Percentiles rank a stretch among this genome's conserved stretches.
phyloP scores from a whole-genome alignment of 2,797 vertebrate species.

The Crypturellus tataupa region DNA sequence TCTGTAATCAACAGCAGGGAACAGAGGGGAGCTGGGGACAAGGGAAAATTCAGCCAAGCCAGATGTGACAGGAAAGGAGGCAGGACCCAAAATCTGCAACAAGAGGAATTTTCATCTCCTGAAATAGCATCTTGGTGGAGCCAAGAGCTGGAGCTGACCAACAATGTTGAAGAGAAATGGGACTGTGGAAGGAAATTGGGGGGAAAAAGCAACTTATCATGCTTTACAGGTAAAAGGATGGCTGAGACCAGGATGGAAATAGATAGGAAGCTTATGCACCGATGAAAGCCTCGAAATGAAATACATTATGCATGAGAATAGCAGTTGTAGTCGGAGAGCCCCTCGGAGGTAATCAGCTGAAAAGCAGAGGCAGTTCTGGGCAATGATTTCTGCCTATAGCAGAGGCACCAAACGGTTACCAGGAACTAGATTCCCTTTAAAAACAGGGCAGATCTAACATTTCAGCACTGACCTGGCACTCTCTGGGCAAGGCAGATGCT shows the following conservation, averaged over 20 bases:
- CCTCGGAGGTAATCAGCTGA: conserved; percentile 66
- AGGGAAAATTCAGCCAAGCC: not conserved
- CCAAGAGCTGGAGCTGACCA: not conserved
- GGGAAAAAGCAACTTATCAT: not conserved
- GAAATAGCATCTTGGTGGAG: not conserved
- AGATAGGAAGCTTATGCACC: conserved; percentile 64
- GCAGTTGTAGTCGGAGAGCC: conserved; percentile 72
- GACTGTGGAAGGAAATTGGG: not conserved
- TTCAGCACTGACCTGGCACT: not conserved
- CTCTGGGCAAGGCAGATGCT: not conserved
- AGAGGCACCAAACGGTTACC: not conserved
- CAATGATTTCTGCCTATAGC: conserved; percentile 17
- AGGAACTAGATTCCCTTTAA: not conserved
- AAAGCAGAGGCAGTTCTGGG: conserved; percentile 45
- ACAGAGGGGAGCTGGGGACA: not conserved
- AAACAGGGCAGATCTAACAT: not conserved
- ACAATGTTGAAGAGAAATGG: not conserved
- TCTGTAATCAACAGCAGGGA: not conserved
- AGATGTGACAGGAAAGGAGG: not conserved
- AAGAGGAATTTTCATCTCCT: not conserved
- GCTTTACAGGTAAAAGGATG: conserved; percentile 3
- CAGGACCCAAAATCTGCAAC: not conserved
- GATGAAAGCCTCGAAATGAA: conserved; percentile 71
- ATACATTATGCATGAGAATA: conserved; percentile 76
- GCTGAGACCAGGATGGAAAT: conserved; percentile 40